Evolutionary conservation across 2,888 invertebrate genomes (phyloP).

Genomic region (Onthophagus sagittarius): DNA sequence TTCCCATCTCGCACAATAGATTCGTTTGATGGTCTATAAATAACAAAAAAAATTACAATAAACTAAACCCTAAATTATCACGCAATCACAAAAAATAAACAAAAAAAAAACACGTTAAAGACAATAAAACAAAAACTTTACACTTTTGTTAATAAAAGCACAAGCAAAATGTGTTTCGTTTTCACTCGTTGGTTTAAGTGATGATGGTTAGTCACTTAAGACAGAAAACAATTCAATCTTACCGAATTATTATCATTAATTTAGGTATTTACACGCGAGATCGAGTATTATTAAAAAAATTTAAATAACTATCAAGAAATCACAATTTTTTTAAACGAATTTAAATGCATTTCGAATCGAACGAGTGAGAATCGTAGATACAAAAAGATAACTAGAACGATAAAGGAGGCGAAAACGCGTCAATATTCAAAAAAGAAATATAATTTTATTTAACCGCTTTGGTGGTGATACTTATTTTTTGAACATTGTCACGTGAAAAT

Average conservation of each 20-base stretch:
- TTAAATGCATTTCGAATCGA: not conserved
- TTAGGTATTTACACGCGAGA: not conserved
- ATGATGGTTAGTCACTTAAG: slow-evolving; percentile 16
- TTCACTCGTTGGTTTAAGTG: not conserved
- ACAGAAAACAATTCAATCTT: not conserved
- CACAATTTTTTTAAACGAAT: not conserved
- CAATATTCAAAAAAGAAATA: not conserved
- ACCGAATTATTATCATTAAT: not conserved
- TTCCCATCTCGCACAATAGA: slow-evolving; percentile 35
- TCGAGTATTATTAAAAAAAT: not conserved
- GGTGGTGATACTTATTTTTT: slow-evolving; percentile 10
- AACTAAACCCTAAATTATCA: slow-evolving; percentile 1
- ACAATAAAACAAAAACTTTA: not conserved
- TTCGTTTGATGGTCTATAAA: slow-evolving; percentile 36
- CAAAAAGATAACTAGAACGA: not conserved
- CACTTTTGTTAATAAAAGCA: slow-evolving; percentile 22
- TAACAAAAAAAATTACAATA: slow-evolving; percentile 25
- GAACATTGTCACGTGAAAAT: slow-evolving; percentile 33
- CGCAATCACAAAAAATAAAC: not conserved
- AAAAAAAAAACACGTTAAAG: too few species aligned
- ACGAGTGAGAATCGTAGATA: not conserved
- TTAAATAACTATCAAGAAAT: not conserved
- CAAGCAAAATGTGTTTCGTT: slow-evolving; percentile 20
- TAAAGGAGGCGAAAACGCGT: not conserved
- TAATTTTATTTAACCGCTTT: slow-evolving; percentile 1